Evolutionary conservation across 2,113 vertebrate genomes (phyloP), one percentile per base, ranked within the genome.

Genomic region (Recurvirostra avosetta): DNA sequence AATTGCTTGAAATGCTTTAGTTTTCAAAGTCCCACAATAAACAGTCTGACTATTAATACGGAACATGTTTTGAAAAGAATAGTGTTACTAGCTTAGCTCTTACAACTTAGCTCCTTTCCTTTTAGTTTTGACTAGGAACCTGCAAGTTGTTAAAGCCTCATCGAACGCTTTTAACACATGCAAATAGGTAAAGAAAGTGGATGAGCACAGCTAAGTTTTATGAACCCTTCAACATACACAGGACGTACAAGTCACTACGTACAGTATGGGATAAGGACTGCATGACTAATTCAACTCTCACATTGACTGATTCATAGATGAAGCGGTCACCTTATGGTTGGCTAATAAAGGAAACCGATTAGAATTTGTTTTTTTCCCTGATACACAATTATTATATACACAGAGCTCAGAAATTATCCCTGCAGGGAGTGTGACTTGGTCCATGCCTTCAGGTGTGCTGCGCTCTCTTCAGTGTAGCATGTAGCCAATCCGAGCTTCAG

Each of bases 341-440:
- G 14, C 90, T 96, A 93, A 88, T 88, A 83, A 99, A 98, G 97
- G 97, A 86, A 98, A 97, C 66, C 97, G 98, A 19, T 16, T 99
- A 96, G 98, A 98, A 96, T 98, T 98, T 93, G 94, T 98, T 8
- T n/a, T 70, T 99, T n/a, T 9, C 98, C 98, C 95, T 98, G 49
- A 90, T 92, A 70, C 98, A 82, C 76, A 98, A 96, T 95, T 96
- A 59, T 40, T 71, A 92, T 21, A 82, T 76, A 61, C 34, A 41
- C 94, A 87, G 73, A 74, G 15, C 59, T 68, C 61, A 73, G 95
- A 72, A 92, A n/a, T 77, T 18, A 67, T 86, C 47, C 36, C 45
- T 52, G 74, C 19, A 75, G 38, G 41, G 88, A 92, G 47, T 14
- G 12, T 38, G 85, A 82, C 47, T 59, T 16, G 18, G 29, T 40